phyloP scores from a whole-genome alignment of 2,888 invertebrate species.

The Aspidiotus rigidus region DNA sequence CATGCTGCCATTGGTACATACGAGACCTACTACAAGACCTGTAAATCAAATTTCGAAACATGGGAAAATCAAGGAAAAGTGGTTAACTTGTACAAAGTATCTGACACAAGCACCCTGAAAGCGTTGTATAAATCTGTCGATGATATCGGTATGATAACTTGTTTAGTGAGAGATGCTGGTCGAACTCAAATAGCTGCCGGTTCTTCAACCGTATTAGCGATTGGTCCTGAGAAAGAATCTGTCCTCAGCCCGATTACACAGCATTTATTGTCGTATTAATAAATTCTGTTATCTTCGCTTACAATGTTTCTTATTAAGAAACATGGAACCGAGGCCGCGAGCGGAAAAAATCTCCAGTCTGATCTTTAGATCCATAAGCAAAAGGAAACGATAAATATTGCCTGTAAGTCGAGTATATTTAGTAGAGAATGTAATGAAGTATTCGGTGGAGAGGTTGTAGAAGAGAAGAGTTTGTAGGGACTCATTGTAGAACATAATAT shows the following conservation, averaged over 20 bases:
- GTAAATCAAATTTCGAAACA: slow-evolving; percentile 46
- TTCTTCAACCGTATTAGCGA: slow-evolving; percentile 77
- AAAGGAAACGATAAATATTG: too few species aligned
- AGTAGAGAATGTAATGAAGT: too few species aligned
- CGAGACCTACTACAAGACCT: slow-evolving; percentile 46
- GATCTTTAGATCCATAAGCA: too few species aligned
- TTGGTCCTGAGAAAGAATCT: slow-evolving; percentile 61
- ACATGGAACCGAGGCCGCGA: too few species aligned
- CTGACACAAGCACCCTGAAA: slow-evolving; percentile 56
- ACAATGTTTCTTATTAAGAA: too few species aligned
- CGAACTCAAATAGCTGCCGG: slow-evolving; percentile 86
- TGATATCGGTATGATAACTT: slow-evolving; percentile 56
- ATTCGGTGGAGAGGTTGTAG: too few species aligned
- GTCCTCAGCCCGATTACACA: neutral
- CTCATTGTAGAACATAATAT: too few species aligned
- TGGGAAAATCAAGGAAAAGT: slow-evolving; percentile 63
- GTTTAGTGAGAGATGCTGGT: slow-evolving; percentile 80
- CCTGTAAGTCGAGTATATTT: too few species aligned
- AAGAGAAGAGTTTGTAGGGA: too few species aligned
- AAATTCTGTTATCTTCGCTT: too few species aligned
- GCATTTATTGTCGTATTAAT: neutral
- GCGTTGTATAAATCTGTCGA: slow-evolving; percentile 55
- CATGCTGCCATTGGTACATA: slow-evolving; percentile 67
- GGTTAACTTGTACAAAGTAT: slow-evolving; percentile 62
- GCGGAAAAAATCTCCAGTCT: too few species aligned